A percentile compares a stretch with the other conserved stretches of the same genome.
Evolutionary conservation across 2,797 vertebrate species (phyloP).

Genomic region (Xyrichtys novacula): DNA sequence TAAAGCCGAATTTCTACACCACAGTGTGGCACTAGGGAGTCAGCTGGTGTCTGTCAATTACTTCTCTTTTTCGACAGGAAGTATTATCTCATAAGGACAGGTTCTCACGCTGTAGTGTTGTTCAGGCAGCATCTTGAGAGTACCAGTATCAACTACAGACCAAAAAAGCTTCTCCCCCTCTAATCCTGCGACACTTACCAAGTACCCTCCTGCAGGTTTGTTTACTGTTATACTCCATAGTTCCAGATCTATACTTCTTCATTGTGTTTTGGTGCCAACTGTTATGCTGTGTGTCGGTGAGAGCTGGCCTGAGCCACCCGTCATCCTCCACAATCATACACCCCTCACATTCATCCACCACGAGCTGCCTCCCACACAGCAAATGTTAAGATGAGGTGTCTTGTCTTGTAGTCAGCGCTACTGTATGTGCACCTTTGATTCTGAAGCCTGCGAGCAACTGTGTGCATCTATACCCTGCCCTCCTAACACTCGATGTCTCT

Average conservation of each 20-base stretch:
- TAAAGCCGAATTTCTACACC: background rate
- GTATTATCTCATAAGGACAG: background rate
- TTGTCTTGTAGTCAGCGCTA: constrained; percentile 47
- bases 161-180: background rate
- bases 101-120: background rate
- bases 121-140: background rate
- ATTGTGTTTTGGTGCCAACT: constrained; percentile 36
- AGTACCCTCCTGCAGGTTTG: background rate
- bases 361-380: constrained; percentile 76
- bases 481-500: constrained; percentile 1
- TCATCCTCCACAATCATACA: constrained; percentile 73
- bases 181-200: background rate
- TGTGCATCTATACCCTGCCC: constrained; percentile 19
- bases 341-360: constrained; percentile 71
- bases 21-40: too few species aligned
- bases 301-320: constrained; percentile 56
- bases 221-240: background rate
- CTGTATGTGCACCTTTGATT: constrained; percentile 62
- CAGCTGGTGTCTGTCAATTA: background rate
- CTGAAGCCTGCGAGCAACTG: constrained; percentile 17
- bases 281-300: constrained; percentile 49
- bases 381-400: constrained; percentile 73
- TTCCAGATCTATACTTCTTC: constrained; percentile 8
- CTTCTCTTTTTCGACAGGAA: background rate
- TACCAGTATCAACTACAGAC: background rate